Evolutionary conservation across 2,888 invertebrate species (phyloP).

Genomic region (Epistrophe grossulariae): DNA sequence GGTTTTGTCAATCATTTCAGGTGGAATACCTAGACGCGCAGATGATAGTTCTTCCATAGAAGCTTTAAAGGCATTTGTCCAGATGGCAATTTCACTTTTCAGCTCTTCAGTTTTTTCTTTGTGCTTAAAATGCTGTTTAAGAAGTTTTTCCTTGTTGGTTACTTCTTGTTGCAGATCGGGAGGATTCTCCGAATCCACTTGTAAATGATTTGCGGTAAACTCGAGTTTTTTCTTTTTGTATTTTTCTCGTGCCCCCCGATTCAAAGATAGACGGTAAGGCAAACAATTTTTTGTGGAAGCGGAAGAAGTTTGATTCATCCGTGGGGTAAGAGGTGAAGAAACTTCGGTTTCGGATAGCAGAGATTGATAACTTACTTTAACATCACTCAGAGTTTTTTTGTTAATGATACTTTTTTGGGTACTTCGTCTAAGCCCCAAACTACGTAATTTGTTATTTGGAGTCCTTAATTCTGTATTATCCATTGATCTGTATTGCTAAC

Average conservation of each 20-base stretch:
- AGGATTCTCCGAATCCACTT: neutral
- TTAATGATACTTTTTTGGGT: neutral
- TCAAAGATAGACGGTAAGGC: constrained; percentile 78
- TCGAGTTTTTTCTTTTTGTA: constrained; percentile 73
- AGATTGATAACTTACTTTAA: constrained; percentile 67
- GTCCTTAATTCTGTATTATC: constrained; percentile 34
- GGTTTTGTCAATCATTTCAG: constrained; percentile 79
- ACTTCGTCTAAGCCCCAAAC: constrained; percentile 54
- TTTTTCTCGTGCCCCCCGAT: constrained; percentile 69
- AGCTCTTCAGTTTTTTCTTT: constrained; percentile 76
- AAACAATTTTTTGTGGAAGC: constrained; percentile 76
- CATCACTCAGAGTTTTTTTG: constrained; percentile 69
- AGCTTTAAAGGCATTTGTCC: constrained; percentile 79
- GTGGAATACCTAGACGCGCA: constrained; percentile 77
- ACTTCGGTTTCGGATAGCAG: constrained; percentile 28
- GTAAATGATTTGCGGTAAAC: neutral
- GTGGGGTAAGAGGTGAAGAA: constrained; percentile 76
- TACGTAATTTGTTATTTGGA: constrained; percentile 52
- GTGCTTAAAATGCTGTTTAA: constrained; percentile 71
- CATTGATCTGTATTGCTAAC: constrained; percentile 5
- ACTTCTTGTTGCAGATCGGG: constrained; percentile 58
- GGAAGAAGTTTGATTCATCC: neutral
- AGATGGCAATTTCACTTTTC: constrained; percentile 77
- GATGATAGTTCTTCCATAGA: constrained; percentile 79
- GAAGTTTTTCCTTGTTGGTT: constrained; percentile 67